Evolutionary conservation across 2,797 vertebrate species (phyloP).

Genomic region (Chromobotia macracanthus): DNA sequence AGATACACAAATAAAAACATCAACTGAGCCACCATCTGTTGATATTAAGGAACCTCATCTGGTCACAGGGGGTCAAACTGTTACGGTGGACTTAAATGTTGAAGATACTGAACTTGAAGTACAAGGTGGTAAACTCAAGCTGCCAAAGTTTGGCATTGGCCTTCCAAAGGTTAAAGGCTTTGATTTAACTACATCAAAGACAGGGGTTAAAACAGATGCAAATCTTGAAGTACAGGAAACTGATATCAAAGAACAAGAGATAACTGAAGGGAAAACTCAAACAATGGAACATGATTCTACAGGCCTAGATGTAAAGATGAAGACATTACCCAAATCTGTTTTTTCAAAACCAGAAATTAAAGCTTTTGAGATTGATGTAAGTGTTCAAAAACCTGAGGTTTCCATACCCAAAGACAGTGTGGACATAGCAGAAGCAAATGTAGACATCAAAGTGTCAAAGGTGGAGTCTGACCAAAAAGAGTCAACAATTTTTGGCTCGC

Average conservation of each 20-base stretch:
- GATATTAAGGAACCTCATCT: slow-evolving; percentile 36
- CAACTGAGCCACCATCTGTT: not conserved
- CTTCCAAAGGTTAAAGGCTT: slow-evolving; percentile 43
- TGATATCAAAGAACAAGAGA: slow-evolving; percentile 12
- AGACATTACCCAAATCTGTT: slow-evolving; percentile 21
- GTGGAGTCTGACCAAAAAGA: slow-evolving; percentile 31
- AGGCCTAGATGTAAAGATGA: slow-evolving; percentile 32
- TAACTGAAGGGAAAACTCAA: slow-evolving; percentile 1
- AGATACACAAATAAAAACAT: slow-evolving; percentile 28
- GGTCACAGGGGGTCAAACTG: slow-evolving; percentile 11
- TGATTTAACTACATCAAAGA: slow-evolving; percentile 42
- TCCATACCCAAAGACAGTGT: slow-evolving; percentile 37
- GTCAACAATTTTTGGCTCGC: slow-evolving; percentile 39
- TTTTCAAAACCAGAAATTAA: slow-evolving; percentile 7
- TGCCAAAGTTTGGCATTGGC: slow-evolving; percentile 12
- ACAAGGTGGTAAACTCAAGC: slow-evolving; percentile 52
- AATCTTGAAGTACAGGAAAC: slow-evolving; percentile 22
- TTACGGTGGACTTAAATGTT: slow-evolving; percentile 34
- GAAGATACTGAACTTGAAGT: slow-evolving; percentile 10
- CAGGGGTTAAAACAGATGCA: slow-evolving; percentile 33
- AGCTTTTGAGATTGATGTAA: not conserved
- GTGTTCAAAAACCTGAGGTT: slow-evolving; percentile 39
- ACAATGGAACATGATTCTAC: slow-evolving; percentile 45
- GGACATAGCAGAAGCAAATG: slow-evolving; percentile 27
- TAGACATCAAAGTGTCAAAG: slow-evolving; percentile 51